Evolutionary conservation across 2,888 invertebrate genomes (phyloP), one percentile per base, ranked within the genome.

Genomic region (Eilema depressum): DNA sequence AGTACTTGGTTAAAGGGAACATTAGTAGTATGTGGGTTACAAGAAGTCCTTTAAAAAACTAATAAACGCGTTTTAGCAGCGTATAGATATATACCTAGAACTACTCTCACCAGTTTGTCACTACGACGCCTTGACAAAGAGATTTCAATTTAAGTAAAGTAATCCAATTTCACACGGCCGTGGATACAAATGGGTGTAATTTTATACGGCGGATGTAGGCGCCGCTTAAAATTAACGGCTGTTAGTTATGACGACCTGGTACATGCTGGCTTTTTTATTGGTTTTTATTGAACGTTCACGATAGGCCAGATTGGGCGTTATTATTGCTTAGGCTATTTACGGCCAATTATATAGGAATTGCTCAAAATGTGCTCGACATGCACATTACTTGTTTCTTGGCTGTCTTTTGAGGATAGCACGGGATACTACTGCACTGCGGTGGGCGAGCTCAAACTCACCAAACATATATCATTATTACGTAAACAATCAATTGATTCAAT

Each of bases 141-240:
- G 85, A 87, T 88, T 90, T 89, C 89, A 90, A 89, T 90, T 90
- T 88, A 87, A 87, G 84, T 87, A 88, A 88, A 86, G 87, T 85
- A 85, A 89, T 89, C 87, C 86, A 90, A 91, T 91, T 91, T 91
- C 89, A 89, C 90, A 90, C 90, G 81, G 81, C 83, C 82, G 73
- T 89, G 90, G 85, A 75, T 88, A 87, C 83, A 86, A 91, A 90
- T 89, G 89, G 85, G 66, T 76, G 81, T 86, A 85, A 89, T 89
- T 88, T 89, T 80, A 86, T 77, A 82, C 74, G 74, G 66, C 75
- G 75, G 74, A 68, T 78, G 79, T 79, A 82, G 81, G 75, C 74
- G 72, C 73, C 74, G 75, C 70, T 80, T 83, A 78, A 76, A 85
- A 84, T 84, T 78, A 85, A 85, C 79, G 75, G 69, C 78, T 75